Conservation (phyloP, 2,888 invertebrate genomes). For the Plebejus anna region DNA sequence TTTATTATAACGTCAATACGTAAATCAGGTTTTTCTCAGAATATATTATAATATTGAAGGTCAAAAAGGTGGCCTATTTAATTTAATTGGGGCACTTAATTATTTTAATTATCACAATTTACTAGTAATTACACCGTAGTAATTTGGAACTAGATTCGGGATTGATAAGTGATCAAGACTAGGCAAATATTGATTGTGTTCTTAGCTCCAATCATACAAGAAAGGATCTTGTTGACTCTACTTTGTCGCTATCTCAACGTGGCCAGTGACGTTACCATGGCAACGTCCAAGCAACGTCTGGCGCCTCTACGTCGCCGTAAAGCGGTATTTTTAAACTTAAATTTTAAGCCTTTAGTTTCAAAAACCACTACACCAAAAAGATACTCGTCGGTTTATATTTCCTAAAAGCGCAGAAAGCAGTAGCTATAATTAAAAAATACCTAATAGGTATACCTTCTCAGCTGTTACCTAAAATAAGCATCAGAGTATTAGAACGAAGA, state of each 20-base stretch:
- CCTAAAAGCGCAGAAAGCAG: too few species aligned
- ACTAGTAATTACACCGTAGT: not conserved
- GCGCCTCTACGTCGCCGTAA: too few species aligned
- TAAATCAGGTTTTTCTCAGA: constrained; percentile 8
- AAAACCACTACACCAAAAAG: not conserved
- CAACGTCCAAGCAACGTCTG: too few species aligned
- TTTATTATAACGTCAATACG: constrained; percentile 19
- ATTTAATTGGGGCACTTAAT: constrained; percentile 10
- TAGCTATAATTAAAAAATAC: too few species aligned
- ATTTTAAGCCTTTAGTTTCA: not conserved
- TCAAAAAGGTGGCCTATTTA: constrained; percentile 23
- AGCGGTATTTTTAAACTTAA: too few species aligned
- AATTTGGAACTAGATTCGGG: not conserved
- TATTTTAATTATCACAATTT: not conserved
- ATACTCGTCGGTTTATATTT: too few species aligned
- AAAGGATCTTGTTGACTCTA: not conserved
- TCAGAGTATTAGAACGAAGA: not conserved
- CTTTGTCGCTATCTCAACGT: not conserved
- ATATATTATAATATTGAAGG: constrained; percentile 22
- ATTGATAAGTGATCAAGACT: not conserved
- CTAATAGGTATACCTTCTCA: too few species aligned
- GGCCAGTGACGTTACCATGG: too few species aligned
- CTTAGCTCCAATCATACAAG: not conserved
- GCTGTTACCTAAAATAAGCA: too few species aligned
- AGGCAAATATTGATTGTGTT: not conserved